A percentile compares a stretch with the other conserved stretches of the same genome.
Evolutionary conservation across 2,888 invertebrate species (phyloP).

Genomic region (Parascotia fuliginaria): DNA sequence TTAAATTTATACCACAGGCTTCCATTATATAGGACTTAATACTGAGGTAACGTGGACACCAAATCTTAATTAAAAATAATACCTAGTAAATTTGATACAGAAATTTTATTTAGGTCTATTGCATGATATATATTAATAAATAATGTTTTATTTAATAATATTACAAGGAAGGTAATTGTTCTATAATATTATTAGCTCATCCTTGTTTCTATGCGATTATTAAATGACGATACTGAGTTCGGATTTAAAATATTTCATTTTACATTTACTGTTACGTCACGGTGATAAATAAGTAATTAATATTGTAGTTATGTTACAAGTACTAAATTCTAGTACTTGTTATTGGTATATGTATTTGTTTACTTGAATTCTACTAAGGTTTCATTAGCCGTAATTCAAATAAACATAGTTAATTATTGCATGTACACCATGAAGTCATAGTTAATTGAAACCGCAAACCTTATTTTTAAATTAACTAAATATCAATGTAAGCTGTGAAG

Average conservation of each 20-base stretch:
- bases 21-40: too few relatives aligned
- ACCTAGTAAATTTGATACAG: too few relatives aligned
- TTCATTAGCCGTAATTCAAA: background rate
- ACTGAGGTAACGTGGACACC: too few relatives aligned
- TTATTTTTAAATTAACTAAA: background rate
- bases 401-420: background rate
- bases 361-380: background rate
- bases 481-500: too few relatives aligned
- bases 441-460: background rate
- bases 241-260: too few relatives aligned
- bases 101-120: too few relatives aligned
- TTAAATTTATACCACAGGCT: too few relatives aligned
- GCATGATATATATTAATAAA: background rate
- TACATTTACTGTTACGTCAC: background rate
- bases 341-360: background rate
- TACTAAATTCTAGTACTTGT: background rate
- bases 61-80: too few relatives aligned
- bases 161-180: slow-evolving; percentile 26
- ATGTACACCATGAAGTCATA: background rate
- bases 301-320: background rate
- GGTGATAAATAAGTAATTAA: background rate
- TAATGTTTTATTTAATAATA: background rate
- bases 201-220: background rate
- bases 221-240: too few relatives aligned
- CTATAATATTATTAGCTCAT: slow-evolving; percentile 7